phyloP scores from a whole-genome alignment of 2,113 vertebrate species.

The Carettochelys insculpta region DNA sequence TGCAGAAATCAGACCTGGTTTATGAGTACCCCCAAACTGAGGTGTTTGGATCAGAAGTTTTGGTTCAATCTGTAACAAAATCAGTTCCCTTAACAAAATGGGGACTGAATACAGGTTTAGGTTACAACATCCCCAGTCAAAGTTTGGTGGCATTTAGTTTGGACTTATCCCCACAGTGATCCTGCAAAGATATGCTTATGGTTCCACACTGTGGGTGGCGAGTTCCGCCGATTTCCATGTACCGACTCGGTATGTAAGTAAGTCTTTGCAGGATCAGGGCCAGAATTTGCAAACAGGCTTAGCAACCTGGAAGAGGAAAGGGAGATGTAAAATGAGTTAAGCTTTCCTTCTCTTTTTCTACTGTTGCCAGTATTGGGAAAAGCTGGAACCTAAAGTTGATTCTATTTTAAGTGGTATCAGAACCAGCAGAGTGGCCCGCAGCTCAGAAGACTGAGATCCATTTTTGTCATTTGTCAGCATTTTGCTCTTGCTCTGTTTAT shows the following conservation, averaged over 20 bases:
- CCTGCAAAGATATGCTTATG: background rate
- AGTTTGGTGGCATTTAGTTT: constrained; percentile 11
- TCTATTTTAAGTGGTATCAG: constrained; percentile 47
- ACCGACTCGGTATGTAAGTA: background rate
- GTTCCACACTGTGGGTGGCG: background rate
- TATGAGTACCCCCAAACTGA: background rate
- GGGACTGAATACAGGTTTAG: background rate
- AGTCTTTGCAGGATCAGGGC: background rate
- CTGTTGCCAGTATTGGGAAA: constrained; percentile 13
- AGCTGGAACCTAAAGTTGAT: constrained; percentile 57
- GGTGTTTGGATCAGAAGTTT: background rate
- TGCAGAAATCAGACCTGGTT: background rate
- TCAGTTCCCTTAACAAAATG: background rate
- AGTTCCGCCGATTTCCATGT: background rate
- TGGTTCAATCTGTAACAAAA: background rate
- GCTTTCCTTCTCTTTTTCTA: constrained; percentile 30
- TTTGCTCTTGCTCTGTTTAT: constrained; percentile 67
- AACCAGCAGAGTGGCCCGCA: constrained; percentile 46
- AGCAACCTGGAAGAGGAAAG: background rate
- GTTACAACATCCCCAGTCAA: background rate
- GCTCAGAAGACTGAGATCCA: constrained; percentile 63
- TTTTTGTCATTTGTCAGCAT: constrained; percentile 68
- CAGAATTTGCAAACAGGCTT: background rate
- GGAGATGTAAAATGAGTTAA: background rate
- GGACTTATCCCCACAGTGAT: background rate